Evolutionary conservation across 2,113 vertebrate species (phyloP).

Genomic region (Oncorhynchus keta): DNA sequence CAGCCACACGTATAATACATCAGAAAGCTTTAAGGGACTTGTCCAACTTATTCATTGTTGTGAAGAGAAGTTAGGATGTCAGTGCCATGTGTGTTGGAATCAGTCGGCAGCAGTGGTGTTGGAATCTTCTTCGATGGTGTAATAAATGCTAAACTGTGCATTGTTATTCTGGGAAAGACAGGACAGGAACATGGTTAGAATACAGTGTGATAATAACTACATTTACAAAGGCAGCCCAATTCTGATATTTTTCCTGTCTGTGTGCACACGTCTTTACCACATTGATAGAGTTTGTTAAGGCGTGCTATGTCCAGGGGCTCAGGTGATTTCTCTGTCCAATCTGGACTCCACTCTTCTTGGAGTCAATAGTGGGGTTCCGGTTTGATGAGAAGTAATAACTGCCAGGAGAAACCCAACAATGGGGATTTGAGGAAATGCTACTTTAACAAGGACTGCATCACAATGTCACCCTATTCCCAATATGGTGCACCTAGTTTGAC

Average conservation of each 20-base stretch:
- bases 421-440: too few relatives aligned
- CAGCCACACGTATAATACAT: too few relatives aligned
- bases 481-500: too few relatives aligned
- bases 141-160: too few relatives aligned
- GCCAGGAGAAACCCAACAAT: background rate
- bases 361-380: background rate
- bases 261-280: background rate
- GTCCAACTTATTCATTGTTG: too few relatives aligned
- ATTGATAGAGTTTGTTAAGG: background rate
- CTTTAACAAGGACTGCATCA: too few relatives aligned
- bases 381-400: background rate
- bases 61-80: too few relatives aligned
- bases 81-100: too few relatives aligned
- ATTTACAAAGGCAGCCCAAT: background rate
- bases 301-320: background rate
- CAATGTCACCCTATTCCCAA: too few relatives aligned
- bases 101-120: too few relatives aligned
- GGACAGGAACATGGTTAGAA: background rate
- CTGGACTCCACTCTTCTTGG: background rate
- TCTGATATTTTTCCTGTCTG: background rate
- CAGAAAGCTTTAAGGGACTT: too few relatives aligned
- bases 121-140: too few relatives aligned
- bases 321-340: background rate
- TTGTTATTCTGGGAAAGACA: background rate
- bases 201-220: background rate